These are phyloP conservation scores for Drosophila meridionalis DNA, from an alignment of 2,888 invertebrate genomes.

Conservation along the genomic window DNA sequence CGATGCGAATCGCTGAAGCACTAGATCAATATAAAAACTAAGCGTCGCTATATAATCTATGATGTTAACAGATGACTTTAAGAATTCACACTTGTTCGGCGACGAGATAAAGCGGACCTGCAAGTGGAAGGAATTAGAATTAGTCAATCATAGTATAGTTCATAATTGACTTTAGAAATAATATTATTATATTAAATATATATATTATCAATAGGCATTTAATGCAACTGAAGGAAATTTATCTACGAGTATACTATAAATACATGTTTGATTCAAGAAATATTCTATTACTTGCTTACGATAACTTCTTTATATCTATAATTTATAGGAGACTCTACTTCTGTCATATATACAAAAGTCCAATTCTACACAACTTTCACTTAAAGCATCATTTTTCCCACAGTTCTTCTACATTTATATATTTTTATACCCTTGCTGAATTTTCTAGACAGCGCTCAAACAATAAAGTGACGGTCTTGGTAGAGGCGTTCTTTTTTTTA, in stretches of 20 bases:
- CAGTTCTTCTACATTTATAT: no score
- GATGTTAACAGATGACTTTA: constrained; percentile 98
- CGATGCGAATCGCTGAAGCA: constrained; percentile 94
- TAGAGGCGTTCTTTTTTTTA: no score
- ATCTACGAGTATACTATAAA: no score
- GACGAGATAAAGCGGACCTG: constrained; percentile 94
- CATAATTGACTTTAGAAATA: no score
- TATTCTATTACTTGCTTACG: background rate
- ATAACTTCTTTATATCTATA: no score
- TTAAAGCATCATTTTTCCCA: no score
- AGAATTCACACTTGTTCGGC: constrained; percentile 97
- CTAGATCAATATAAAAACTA: constrained; percentile 98
- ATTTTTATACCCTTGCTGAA: no score
- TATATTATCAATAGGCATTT: background rate
- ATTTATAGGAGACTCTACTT: no score
- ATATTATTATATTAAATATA: background rate
- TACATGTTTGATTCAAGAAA: background rate
- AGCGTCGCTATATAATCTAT: constrained; percentile 99
- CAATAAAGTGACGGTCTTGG: no score
- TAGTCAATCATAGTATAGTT: background rate
- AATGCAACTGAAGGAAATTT: background rate
- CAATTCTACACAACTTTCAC: no score
- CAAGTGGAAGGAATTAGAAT: background rate
- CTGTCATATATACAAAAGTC: no score
- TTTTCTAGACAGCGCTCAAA: no score